Evolutionary conservation across 1,140 invertebrate genomes (phyloP).

Genomic region (Cardiocondyla obscurior): DNA sequence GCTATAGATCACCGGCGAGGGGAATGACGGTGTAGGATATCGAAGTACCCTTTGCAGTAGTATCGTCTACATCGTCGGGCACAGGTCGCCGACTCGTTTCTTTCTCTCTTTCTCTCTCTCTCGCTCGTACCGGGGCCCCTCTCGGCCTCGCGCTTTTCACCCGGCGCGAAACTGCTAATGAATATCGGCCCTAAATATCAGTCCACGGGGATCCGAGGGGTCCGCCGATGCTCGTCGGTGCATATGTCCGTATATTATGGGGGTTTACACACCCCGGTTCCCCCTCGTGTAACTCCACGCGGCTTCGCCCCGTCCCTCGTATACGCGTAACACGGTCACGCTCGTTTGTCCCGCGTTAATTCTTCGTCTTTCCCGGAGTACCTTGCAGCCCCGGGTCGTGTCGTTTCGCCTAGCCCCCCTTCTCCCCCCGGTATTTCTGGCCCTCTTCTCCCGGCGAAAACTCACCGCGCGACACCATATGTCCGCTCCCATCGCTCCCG

Average conservation of each 20-base stretch:
- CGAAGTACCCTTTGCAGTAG: conserved; percentile 65
- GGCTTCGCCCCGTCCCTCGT: conserved; percentile 34
- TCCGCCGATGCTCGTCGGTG: conserved; percentile 64
- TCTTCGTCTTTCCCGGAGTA: conserved; percentile 10
- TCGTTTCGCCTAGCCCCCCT: background rate
- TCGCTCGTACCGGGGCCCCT: background rate
- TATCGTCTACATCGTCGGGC: conserved; percentile 67
- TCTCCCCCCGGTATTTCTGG: background rate
- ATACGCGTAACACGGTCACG: conserved; percentile 77
- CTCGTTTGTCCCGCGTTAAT: conserved; percentile 83
- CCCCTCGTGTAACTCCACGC: conserved; percentile 63
- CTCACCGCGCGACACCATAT: conserved; percentile 69
- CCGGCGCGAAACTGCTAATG: conserved; percentile 82
- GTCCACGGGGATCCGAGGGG: conserved; percentile 78
- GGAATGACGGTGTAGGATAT: conserved; percentile 61
- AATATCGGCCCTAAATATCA: conserved; percentile 84
- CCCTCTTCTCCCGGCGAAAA: conserved; percentile 52
- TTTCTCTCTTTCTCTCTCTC: conserved; percentile 5
- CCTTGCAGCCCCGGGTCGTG: background rate
- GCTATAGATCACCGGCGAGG: conserved; percentile 65
- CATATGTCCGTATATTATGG: conserved; percentile 81
- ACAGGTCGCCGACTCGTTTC: conserved; percentile 50
- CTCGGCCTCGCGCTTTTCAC: conserved; percentile 71
- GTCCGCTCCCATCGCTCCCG: conserved; percentile 65
- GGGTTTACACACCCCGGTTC: conserved; percentile 78